Conservation (phyloP, 2,888 invertebrate species). For the Macaria liturata region DNA sequence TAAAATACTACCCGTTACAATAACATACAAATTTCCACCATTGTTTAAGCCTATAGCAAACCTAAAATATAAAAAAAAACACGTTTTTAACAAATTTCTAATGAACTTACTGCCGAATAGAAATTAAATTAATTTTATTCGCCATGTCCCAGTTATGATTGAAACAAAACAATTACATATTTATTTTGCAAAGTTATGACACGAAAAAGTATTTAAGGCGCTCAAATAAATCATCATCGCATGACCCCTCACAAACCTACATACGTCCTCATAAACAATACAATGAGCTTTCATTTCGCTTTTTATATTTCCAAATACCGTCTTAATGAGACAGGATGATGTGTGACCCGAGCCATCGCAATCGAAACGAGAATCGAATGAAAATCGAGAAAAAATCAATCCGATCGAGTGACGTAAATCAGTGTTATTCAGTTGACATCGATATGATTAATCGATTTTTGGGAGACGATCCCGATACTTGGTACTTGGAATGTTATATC, state of each 20-base stretch:
- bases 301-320: slow-evolving; percentile 53
- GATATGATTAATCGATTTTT: slow-evolving; percentile 25
- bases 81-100: too few relatives aligned
- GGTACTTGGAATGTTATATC: slow-evolving; percentile 1
- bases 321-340: slow-evolving; percentile 64
- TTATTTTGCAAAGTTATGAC: too few relatives aligned
- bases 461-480: slow-evolving; percentile 6
- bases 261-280: slow-evolving; percentile 37
- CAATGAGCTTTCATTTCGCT: slow-evolving; percentile 41
- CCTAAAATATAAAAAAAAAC: too few relatives aligned
- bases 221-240: slow-evolving; percentile 14
- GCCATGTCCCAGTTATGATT: too few relatives aligned
- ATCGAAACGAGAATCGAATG: slow-evolving; percentile 30
- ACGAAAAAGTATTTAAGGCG: too few relatives aligned
- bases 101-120: too few relatives aligned
- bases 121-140: too few relatives aligned
- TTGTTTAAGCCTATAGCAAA: too few relatives aligned
- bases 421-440: slow-evolving; percentile 23
- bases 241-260: slow-evolving; percentile 10
- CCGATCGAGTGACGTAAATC: slow-evolving; percentile 24
- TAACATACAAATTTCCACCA: too few relatives aligned
- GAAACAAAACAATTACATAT: too few relatives aligned
- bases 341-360: slow-evolving; percentile 44
- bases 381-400: slow-evolving; percentile 30
- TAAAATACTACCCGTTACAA: too few relatives aligned